A percentile compares a stretch with the other conserved stretches of the same genome.
Evolutionary conservation across 2,113 vertebrate genomes (phyloP).

Genomic region (Thunnus thynnus): DNA sequence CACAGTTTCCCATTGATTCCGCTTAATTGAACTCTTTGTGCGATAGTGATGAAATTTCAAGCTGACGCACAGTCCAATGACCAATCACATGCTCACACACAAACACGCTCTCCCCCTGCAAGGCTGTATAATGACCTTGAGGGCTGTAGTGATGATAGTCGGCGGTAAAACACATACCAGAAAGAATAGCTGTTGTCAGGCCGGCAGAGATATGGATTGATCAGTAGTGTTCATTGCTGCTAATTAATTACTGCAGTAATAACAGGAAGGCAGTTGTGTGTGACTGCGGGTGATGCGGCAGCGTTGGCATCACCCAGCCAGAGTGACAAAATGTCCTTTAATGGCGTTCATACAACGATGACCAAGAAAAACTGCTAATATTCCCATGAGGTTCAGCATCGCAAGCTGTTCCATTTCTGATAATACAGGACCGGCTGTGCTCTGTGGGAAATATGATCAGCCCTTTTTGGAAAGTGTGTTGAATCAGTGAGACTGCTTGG

Average conservation of each 20-base stretch:
- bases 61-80: neutral
- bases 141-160: constrained; percentile 17
- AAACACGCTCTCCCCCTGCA: neutral
- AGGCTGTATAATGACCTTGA: constrained; percentile 49
- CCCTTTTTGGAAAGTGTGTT: constrained; percentile 14
- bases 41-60: constrained; percentile 26
- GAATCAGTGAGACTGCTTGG: constrained; percentile 29
- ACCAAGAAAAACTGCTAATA: neutral
- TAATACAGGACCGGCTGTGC: constrained; percentile 13
- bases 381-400: constrained; percentile 2
- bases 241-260: constrained; percentile 39
- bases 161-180: constrained; percentile 5
- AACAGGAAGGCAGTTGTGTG: neutral
- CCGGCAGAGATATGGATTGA: neutral
- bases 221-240: constrained; percentile 43
- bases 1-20: constrained; percentile 36
- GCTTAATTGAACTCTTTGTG: constrained; percentile 50
- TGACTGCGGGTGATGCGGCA: constrained; percentile 18
- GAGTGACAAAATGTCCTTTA: constrained; percentile 22
- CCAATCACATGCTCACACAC: neutral
- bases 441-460: constrained; percentile 23
- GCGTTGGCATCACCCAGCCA: neutral
- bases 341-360: constrained; percentile 14
- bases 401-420: constrained; percentile 44
- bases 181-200: constrained; percentile 24